Conservation (phyloP, 1,140 invertebrate species). For the Batillaria attramentaria region DNA sequence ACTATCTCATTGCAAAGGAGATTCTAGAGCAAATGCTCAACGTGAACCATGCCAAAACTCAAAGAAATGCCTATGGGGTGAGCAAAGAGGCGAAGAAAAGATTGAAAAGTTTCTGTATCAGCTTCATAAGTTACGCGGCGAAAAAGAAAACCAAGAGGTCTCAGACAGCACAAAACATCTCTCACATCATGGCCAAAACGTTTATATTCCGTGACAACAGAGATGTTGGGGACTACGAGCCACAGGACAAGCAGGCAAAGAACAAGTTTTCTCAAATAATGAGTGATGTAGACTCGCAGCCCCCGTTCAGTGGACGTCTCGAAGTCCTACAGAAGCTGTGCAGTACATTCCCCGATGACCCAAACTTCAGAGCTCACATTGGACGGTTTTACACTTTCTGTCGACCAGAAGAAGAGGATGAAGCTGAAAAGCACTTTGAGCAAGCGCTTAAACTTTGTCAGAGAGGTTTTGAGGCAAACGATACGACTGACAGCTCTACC, state of each 20-base stretch:
- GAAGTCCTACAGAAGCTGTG: conserved; percentile 40
- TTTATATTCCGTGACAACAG: conserved; percentile 44
- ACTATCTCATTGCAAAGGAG: conserved; percentile 54
- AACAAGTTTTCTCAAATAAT: conserved; percentile 40
- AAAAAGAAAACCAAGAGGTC: conserved; percentile 16
- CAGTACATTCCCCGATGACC: conserved; percentile 41
- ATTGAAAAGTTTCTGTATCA: conserved; percentile 34
- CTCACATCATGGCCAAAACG: conserved; percentile 36
- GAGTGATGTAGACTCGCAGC: conserved; percentile 36
- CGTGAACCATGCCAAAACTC: not conserved
- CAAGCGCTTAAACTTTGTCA: conserved; percentile 35
- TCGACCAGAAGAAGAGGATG: conserved; percentile 41
- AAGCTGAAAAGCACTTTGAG: conserved; percentile 40
- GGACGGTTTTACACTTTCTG: conserved; percentile 44
- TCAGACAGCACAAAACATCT: conserved; percentile 23
- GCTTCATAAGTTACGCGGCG: conserved; percentile 36
- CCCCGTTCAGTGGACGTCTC: conserved; percentile 41
- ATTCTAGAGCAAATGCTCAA: conserved; percentile 52
- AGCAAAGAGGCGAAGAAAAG: conserved; percentile 35
- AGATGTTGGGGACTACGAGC: conserved; percentile 35
- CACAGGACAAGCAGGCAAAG: not conserved
- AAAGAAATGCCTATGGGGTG: conserved; percentile 7
- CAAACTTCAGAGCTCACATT: conserved; percentile 49
- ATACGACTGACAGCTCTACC: conserved; percentile 24
- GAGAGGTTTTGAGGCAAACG: conserved; percentile 3